Base-by-base conservation (phyloP, 2,113 vertebrate genomes). In the Tachysurus vachellii region DNA sequence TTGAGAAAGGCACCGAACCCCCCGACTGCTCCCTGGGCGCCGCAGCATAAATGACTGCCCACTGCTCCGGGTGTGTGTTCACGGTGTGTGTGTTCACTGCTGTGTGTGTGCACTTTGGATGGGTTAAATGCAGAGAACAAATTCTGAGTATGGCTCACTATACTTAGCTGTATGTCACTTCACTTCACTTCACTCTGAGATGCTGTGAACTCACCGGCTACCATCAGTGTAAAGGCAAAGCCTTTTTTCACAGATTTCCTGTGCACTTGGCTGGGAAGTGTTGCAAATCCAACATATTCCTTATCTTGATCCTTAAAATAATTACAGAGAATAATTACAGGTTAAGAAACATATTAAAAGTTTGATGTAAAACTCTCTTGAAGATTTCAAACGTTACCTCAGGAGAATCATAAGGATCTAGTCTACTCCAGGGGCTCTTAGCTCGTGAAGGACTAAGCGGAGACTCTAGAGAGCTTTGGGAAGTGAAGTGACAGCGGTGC, bases 211-310 rank as follows among this genome's bases (percentile, higher is more conserved):
- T 92, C 93, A 99, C 98, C 98, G 95, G 96, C 97, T 83, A 99
- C 98, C 97, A 99, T 97, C n/a, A 99, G 95, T 0, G 98, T 99
- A 86, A 99, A 99, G 62, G 97, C 96, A 1, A 99, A 99, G 70
- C 97, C 98, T 91, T 97, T 99, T 94, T 99, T 99, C 93, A 99
- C 96, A 0, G 97, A 97, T 90, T 99, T 99, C 61, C 97, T 95
- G 75, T 99, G 97, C 83, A 99, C 97, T 93, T 99, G 98, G 91
- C 96, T 98, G 87, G 98, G 97, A 70, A 97, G 94, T 0, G 95
- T 96, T 11, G 95, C 95, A 4, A 96, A 96, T 21, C 96, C 96
- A 54, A 96, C 95, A 0, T 96, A 96, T 66, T 96, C 95, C 90
- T 94, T 96, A 85, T 95, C 94, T 73, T 89, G 91, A 80, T 96